Percentiles rank a stretch among this genome's conserved stretches.
phyloP scores from a whole-genome alignment of 2,797 vertebrate genomes.

The Diplodus puntazzo region DNA sequence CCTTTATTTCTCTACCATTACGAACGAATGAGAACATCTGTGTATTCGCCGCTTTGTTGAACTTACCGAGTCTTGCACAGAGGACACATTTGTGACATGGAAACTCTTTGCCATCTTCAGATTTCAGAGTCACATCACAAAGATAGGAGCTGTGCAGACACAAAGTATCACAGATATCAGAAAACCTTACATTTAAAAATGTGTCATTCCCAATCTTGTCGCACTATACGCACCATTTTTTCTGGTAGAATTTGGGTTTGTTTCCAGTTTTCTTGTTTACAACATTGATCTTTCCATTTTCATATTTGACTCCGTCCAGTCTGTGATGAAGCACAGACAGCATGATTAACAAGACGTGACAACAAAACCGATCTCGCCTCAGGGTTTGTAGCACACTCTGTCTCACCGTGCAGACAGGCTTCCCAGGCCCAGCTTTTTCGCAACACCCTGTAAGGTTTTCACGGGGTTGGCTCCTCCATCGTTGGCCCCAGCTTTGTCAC shows the following conservation, averaged over 20 bases:
- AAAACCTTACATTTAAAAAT: not conserved
- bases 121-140: slow-evolving; percentile 94
- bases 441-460: slow-evolving; percentile 91
- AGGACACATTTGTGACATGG: slow-evolving; percentile 97
- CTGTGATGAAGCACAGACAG: slow-evolving; percentile 76
- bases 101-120: slow-evolving; percentile 96
- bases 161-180: slow-evolving; percentile 17
- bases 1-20: not conserved
- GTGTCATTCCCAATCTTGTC: too few relatives aligned
- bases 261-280: slow-evolving; percentile 88
- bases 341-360: slow-evolving; percentile 10
- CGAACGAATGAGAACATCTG: not conserved
- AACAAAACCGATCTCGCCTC: not conserved
- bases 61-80: slow-evolving; percentile 95
- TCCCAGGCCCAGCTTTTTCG: slow-evolving; percentile 92
- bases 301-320: slow-evolving; percentile 93
- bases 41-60: not conserved
- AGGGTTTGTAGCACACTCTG: not conserved
- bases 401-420: slow-evolving; percentile 92
- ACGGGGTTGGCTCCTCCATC: slow-evolving; percentile 87
- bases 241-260: slow-evolving; percentile 90
- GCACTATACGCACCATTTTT: slow-evolving; percentile 86
- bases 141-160: slow-evolving; percentile 88
- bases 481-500: slow-evolving; percentile 59
- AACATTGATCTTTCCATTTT: slow-evolving; percentile 91